A percentile compares a stretch with the other conserved stretches of the same genome.
Evolutionary conservation across 2,888 invertebrate genomes (phyloP).

Genomic region (Psylliodes chrysocephalus): DNA sequence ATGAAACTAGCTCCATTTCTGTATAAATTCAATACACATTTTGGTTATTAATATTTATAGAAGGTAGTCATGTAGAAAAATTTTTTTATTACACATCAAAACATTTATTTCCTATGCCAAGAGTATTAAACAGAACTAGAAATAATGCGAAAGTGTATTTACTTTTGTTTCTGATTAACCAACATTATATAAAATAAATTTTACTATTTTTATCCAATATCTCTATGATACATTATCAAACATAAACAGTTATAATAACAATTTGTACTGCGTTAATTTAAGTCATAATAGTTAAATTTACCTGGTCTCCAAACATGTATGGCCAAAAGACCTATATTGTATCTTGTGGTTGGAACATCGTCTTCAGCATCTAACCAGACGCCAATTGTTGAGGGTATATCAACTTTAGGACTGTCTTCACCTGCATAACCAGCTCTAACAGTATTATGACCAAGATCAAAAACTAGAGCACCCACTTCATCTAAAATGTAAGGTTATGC

Average conservation of each 20-base stretch:
- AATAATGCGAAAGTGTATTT: too few relatives aligned
- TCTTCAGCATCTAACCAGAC: slow-evolving; percentile 67
- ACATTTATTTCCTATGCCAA: too few relatives aligned
- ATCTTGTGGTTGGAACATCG: slow-evolving; percentile 58
- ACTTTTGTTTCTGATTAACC: too few relatives aligned
- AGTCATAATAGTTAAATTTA: slow-evolving; percentile 49
- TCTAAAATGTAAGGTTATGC: slow-evolving; percentile 63
- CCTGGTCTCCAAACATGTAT: slow-evolving; percentile 72
- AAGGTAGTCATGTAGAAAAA: too few relatives aligned
- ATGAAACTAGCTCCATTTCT: slow-evolving; percentile 73
- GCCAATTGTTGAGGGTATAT: slow-evolving; percentile 73
- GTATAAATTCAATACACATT: too few relatives aligned
- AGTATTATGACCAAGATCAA: slow-evolving; percentile 78
- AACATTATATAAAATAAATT: too few relatives aligned
- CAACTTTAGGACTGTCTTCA: slow-evolving; percentile 78
- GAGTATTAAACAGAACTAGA: too few relatives aligned
- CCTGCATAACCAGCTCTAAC: slow-evolving; percentile 80
- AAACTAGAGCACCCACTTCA: slow-evolving; percentile 80
- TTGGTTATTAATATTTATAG: too few relatives aligned
- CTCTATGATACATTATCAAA: too few relatives aligned
- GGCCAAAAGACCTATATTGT: slow-evolving; percentile 73
- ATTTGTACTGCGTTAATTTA: not conserved
- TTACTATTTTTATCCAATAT: too few relatives aligned
- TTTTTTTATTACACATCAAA: too few relatives aligned
- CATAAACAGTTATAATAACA: too few relatives aligned